Evolutionary conservation across 2,113 vertebrate species (phyloP), one percentile per base, ranked within the genome.

Genomic region (Gasterosteus nipponicus): DNA sequence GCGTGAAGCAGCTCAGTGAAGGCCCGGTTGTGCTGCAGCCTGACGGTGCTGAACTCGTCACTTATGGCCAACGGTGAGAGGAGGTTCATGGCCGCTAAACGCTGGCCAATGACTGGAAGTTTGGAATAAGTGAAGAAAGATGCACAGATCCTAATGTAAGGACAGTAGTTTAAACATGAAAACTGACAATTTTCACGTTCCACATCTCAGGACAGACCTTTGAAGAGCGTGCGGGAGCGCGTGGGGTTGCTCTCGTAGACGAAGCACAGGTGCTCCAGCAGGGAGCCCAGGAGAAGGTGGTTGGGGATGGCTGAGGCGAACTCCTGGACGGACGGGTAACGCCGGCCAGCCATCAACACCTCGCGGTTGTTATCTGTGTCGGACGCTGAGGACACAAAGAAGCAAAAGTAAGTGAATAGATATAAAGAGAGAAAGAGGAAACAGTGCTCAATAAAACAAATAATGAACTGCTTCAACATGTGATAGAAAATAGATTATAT

Each of bases 211-310:
- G 57, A 11, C 3, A 87, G 70, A 98, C 98, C 93, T 93, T 95
- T 96, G 82, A 99, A 99, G 66, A 99, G 91, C 81, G 92, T 93
- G 49, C 92, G 95, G 5, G 96, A 97, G 22, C 91, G 96, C 0
- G 93, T 86, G 0, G 95, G 96, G 69, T 97, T 95, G 57, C 93
- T 95, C 0, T 97, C 96, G 5, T 99, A 97, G 66, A 98, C 92
- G 12, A 95, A 96, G 88, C 97, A 99, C 70, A 99, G 90, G 82
- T 98, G 97, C 78, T 99, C 97, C 68, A 99, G 92, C 60, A 99
- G 86, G 0, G 98, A 99, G 7, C 97, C 97, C 0, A 99, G 92
- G 60, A 99, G 87, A 3, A 99, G 95, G 75, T 99, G 97, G 92
- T 98, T 98, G 41, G 97, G 97, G 75, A 99, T 96, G 1, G 94